These are phyloP conservation scores for Sicus ferrugineus DNA, from an alignment of 2,888 invertebrate species.

Conservation along the genomic window DNA sequence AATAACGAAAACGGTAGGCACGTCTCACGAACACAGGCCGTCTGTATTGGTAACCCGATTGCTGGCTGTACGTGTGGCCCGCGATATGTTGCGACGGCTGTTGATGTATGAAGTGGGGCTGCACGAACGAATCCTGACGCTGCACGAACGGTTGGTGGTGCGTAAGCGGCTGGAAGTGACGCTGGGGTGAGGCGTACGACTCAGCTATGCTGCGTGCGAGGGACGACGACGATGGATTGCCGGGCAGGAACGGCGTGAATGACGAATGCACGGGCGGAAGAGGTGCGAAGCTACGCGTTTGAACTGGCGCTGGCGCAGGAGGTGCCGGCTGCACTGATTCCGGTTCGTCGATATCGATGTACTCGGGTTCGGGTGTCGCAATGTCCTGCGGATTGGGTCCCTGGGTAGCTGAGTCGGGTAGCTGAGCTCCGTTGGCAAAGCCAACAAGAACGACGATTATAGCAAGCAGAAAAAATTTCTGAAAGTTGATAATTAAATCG, in stretches of 20 bases:
- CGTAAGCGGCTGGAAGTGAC: conserved; percentile 9
- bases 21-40: conserved; percentile 59
- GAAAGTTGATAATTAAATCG: conserved; percentile 22
- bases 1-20: conserved; percentile 50
- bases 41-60: conserved; percentile 57
- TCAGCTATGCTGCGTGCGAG: conserved; percentile 19
- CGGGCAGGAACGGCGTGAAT: conserved; percentile 21
- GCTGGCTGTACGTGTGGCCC: conserved; percentile 52
- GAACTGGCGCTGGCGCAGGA: background rate
- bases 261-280: conserved; percentile 19
- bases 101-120: conserved; percentile 1
- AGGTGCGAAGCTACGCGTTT: conserved; percentile 32
- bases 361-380: conserved; percentile 63
- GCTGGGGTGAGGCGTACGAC: conserved; percentile 6
- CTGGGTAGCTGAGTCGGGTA: conserved; percentile 62
- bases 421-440: conserved; percentile 50
- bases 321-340: conserved; percentile 45
- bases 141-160: background rate
- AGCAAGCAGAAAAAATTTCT: conserved; percentile 57
- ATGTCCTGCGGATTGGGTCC: conserved; percentile 64
- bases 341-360: conserved; percentile 60
- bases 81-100: conserved; percentile 27
- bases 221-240: conserved; percentile 10
- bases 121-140: background rate
- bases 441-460: conserved; percentile 54